Evolutionary conservation across 1,140 invertebrate species (phyloP).

Genomic region (Brachionus manjavacas): DNA sequence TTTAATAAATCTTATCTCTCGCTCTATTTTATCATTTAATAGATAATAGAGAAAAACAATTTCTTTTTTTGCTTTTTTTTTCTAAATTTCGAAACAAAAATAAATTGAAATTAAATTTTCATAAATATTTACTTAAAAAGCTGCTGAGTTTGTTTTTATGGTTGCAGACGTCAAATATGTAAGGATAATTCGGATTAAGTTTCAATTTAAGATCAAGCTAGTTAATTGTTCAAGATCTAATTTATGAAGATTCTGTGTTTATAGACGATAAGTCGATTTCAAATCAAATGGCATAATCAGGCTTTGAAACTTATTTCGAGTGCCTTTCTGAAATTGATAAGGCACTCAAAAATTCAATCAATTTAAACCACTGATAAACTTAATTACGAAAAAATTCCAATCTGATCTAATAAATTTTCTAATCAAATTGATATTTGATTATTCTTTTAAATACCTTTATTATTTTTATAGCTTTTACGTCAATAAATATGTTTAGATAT

Average conservation of each 20-base stretch:
- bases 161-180: background rate
- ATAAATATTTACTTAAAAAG: background rate
- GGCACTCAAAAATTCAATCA: background rate
- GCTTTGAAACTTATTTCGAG: background rate
- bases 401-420: background rate
- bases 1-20: background rate
- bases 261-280: background rate
- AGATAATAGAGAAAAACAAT: background rate
- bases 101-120: background rate
- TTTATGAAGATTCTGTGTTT: background rate
- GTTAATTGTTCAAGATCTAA: background rate
- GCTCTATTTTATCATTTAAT: background rate
- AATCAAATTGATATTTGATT: conserved; percentile 26
- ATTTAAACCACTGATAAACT: conserved; percentile 9
- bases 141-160: background rate
- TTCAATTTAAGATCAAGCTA: background rate
- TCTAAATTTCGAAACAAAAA: background rate
- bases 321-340: conserved; percentile 1
- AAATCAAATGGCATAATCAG: conserved; percentile 3
- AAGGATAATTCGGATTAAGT: background rate
- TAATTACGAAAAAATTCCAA: background rate
- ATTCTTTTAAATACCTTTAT: background rate
- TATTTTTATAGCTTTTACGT: conserved; percentile 1
- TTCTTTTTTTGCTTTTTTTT: background rate
- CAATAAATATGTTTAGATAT: conserved; percentile 12